These are phyloP conservation scores for Cantharis flavilabris DNA, from an alignment of 2,888 invertebrate genomes.

Conservation along the genomic window DNA sequence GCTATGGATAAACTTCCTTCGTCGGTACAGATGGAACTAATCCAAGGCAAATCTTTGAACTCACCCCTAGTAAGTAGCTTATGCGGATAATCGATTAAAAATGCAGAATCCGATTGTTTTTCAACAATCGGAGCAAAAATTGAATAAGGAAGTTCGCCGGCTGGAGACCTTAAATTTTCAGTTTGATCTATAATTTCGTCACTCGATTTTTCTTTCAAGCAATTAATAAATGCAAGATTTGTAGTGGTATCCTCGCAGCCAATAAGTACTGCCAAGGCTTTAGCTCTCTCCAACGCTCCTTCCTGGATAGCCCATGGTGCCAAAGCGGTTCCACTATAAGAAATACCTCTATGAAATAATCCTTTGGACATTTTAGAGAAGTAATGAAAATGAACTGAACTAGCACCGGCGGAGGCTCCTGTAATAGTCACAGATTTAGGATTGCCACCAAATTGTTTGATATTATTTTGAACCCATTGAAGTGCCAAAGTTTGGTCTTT, in stretches of 20 bases:
- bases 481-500: constrained; percentile 51
- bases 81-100: constrained; percentile 68
- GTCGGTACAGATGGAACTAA: constrained; percentile 68
- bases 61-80: constrained; percentile 63
- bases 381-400: constrained; percentile 49
- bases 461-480: constrained; percentile 49
- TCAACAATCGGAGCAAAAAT: constrained; percentile 47
- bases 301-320: constrained; percentile 60
- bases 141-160: constrained; percentile 57
- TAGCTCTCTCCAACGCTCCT: constrained; percentile 63
- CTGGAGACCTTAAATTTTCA: constrained; percentile 59
- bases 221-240: constrained; percentile 64
- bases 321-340: constrained; percentile 71
- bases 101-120: constrained; percentile 58
- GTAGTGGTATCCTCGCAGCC: constrained; percentile 62
- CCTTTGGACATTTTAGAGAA: constrained; percentile 49
- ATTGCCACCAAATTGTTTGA: constrained; percentile 51
- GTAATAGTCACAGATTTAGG: constrained; percentile 48
- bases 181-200: constrained; percentile 61
- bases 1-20: constrained; percentile 58
- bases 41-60: constrained; percentile 70
- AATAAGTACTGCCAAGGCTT: constrained; percentile 61
- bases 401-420: constrained; percentile 48
- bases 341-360: constrained; percentile 66
- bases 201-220: constrained; percentile 64